These are phyloP conservation scores for Pelusios castaneus DNA, from an alignment of 2,113 vertebrate genomes.

Conservation along the genomic window DNA sequence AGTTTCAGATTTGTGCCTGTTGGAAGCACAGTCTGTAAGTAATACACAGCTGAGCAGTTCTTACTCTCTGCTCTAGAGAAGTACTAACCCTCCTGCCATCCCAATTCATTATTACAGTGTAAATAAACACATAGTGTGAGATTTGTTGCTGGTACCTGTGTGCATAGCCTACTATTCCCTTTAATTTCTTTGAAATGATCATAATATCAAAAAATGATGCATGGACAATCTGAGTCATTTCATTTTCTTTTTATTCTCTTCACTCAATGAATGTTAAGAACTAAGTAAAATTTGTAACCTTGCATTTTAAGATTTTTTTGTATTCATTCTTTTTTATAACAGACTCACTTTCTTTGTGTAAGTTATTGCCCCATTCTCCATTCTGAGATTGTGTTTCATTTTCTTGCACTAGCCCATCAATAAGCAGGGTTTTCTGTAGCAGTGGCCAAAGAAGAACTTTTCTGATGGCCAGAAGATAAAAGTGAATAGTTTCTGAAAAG, in stretches of 20 bases:
- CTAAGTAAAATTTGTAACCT: neutral
- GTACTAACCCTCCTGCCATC: neutral
- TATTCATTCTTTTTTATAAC: neutral
- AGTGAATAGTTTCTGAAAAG: neutral
- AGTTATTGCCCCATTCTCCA: neutral
- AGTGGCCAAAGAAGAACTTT: neutral
- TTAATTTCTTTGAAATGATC: neutral
- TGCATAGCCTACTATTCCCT: neutral
- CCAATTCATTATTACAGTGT: neutral
- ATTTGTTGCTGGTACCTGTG: neutral
- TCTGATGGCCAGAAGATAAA: neutral
- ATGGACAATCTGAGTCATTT: neutral
- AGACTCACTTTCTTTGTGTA: neutral
- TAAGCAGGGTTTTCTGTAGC: neutral
- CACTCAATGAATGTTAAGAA: neutral
- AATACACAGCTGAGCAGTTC: neutral
- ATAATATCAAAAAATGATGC: neutral
- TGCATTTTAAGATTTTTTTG: neutral
- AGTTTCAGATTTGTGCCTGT: neutral
- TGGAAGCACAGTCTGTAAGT: neutral
- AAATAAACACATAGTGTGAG: neutral
- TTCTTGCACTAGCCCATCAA: neutral
- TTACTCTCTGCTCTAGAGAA: neutral
- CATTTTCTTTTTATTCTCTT: neutral
- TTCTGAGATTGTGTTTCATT: neutral